These are phyloP conservation scores for Eupithecia inturbata DNA, from an alignment of 2,888 invertebrate species.

Conservation along the genomic window DNA sequence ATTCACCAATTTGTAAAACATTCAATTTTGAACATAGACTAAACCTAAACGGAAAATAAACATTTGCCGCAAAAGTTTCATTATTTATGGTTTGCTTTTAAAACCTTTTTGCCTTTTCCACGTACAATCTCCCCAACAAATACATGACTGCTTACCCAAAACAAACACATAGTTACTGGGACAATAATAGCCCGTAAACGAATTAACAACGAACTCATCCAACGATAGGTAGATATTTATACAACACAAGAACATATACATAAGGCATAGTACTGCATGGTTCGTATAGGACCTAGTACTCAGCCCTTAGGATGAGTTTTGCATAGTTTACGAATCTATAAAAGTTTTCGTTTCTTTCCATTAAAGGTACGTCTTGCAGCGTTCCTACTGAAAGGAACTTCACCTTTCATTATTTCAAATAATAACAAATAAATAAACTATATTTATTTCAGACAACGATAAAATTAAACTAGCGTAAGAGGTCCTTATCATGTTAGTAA, in stretches of 20 bases:
- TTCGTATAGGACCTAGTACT: neutral
- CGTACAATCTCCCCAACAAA: neutral
- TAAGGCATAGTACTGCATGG: neutral
- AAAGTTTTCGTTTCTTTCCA: no score
- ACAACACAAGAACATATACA: neutral
- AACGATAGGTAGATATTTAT: constrained; percentile 17
- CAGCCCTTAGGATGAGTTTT: neutral
- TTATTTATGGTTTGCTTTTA: no score
- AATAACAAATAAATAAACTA: no score
- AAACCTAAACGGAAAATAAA: neutral
- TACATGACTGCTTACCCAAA: neutral
- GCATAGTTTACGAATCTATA: no score
- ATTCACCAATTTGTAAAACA: neutral
- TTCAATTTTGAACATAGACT: neutral
- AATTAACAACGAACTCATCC: constrained; percentile 31
- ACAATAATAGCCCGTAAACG: constrained; percentile 30
- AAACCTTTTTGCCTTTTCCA: neutral
- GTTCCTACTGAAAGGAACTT: no score
- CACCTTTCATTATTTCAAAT: no score
- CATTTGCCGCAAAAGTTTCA: neutral
- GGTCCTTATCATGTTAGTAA: no score
- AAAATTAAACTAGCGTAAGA: no score
- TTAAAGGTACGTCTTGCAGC: no score
- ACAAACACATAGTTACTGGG: constrained; percentile 22
- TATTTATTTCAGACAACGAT: no score